Percentiles rank a stretch among this genome's conserved stretches.
These are phyloP conservation scores for Gari tellinella DNA, from an alignment of 2,888 invertebrate genomes.

Conservation along the genomic window DNA sequence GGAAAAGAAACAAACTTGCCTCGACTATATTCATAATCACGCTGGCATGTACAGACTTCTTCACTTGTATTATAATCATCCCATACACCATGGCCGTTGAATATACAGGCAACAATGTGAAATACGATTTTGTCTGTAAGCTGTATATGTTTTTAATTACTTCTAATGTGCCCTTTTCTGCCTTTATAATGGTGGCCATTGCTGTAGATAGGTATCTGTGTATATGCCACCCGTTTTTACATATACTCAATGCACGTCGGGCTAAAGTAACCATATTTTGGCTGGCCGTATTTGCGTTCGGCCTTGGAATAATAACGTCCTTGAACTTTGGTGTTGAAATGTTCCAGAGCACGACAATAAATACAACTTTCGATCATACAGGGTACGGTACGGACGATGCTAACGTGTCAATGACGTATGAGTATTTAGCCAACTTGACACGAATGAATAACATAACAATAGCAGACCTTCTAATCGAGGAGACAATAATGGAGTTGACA, in stretches of 20 bases:
- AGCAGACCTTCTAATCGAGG: neutral
- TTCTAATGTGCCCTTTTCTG: constrained; percentile 80
- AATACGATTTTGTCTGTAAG: constrained; percentile 77
- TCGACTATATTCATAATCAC: constrained; percentile 79
- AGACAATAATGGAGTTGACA: neutral
- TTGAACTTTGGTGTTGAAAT: constrained; percentile 66
- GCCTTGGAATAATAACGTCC: constrained; percentile 66
- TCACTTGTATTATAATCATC: constrained; percentile 74
- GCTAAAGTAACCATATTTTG: constrained; percentile 66
- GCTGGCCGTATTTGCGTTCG: constrained; percentile 57
- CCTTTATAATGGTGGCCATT: constrained; percentile 80
- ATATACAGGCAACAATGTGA: constrained; percentile 64
- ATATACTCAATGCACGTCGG: constrained; percentile 70
- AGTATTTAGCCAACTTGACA: neutral
- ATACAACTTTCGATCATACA: neutral
- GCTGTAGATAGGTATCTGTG: constrained; percentile 80
- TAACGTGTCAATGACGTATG: neutral
- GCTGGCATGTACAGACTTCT: constrained; percentile 76
- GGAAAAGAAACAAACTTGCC: constrained; percentile 71
- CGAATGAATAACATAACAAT: neutral
- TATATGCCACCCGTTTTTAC: constrained; percentile 82
- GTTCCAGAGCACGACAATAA: neutral
- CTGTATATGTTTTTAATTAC: constrained; percentile 81
- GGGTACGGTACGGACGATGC: neutral
- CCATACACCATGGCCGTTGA: constrained; percentile 78